A percentile compares a stretch with the other conserved stretches of the same genome.
phyloP scores from a whole-genome alignment of 2,888 invertebrate genomes.

The Macrophya alboannulata region DNA sequence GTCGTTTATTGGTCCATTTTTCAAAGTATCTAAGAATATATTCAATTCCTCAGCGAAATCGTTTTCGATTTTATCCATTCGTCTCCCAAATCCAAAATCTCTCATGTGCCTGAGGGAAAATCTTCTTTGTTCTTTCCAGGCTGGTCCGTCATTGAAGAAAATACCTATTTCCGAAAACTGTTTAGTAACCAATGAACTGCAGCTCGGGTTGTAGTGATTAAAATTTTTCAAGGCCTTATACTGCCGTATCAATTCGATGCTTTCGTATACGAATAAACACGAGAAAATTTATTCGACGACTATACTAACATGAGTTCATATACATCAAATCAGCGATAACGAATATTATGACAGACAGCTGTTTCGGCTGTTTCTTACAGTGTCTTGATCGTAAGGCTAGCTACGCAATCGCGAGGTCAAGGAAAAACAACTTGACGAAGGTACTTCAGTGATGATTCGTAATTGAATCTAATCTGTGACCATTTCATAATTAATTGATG shows the following conservation, averaged over 20 bases:
- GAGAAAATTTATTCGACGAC: background rate
- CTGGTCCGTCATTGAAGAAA: slow-evolving; percentile 85
- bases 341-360: no score
- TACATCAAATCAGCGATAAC: no score
- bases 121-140: slow-evolving; percentile 86
- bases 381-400: background rate
- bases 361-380: background rate
- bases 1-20: slow-evolving; percentile 79
- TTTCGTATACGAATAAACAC: background rate
- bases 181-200: background rate
- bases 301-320: background rate
- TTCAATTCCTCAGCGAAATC: slow-evolving; percentile 80
- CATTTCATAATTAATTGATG: background rate
- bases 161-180: slow-evolving; percentile 81
- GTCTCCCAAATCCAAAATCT: slow-evolving; percentile 87
- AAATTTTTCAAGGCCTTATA: background rate
- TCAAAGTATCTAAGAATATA: slow-evolving; percentile 80
- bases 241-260: background rate
- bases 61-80: slow-evolving; percentile 82
- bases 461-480: background rate
- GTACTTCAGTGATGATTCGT: background rate
- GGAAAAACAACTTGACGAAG: background rate
- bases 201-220: background rate
- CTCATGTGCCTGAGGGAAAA: slow-evolving; percentile 85
- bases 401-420: no score